phyloP scores from a whole-genome alignment of 2,797 vertebrate species.

The Bothrops alternatus region DNA sequence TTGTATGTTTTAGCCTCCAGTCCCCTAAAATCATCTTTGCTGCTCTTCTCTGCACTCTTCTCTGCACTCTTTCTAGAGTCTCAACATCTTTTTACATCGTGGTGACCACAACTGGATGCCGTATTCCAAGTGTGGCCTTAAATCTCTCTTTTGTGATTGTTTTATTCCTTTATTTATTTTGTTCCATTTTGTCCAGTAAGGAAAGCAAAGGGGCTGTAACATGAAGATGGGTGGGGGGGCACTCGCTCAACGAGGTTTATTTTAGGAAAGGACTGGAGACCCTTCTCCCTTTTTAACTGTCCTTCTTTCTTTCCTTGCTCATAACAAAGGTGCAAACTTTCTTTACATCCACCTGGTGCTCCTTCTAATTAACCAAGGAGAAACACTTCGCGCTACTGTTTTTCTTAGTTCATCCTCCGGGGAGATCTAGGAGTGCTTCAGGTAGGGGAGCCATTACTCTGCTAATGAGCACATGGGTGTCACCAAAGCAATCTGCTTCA shows the following conservation, averaged over 20 bases:
- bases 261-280: not conserved
- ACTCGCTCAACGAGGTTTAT: not conserved
- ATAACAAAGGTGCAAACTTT: not conserved
- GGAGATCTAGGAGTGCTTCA: not conserved
- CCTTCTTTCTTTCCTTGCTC: not conserved
- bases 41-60: too few species aligned
- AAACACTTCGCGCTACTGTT: not conserved
- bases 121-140: too few species aligned
- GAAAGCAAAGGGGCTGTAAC: not conserved
- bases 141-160: not conserved
- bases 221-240: too few species aligned
- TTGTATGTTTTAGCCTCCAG: too few species aligned
- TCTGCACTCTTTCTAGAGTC: too few species aligned
- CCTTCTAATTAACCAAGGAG: not conserved
- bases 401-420: not conserved
- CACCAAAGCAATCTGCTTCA: not conserved
- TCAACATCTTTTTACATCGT: too few species aligned
- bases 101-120: too few species aligned
- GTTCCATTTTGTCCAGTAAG: not conserved
- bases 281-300: not conserved
- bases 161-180: not conserved
- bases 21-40: too few species aligned
- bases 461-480: conserved; percentile 11
- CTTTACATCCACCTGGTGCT: accelerated
- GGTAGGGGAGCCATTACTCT: not conserved